These are phyloP conservation scores for Erethizon dorsatum DNA, from an alignment of 2,797 vertebrate species.

Conservation along the genomic window DNA sequence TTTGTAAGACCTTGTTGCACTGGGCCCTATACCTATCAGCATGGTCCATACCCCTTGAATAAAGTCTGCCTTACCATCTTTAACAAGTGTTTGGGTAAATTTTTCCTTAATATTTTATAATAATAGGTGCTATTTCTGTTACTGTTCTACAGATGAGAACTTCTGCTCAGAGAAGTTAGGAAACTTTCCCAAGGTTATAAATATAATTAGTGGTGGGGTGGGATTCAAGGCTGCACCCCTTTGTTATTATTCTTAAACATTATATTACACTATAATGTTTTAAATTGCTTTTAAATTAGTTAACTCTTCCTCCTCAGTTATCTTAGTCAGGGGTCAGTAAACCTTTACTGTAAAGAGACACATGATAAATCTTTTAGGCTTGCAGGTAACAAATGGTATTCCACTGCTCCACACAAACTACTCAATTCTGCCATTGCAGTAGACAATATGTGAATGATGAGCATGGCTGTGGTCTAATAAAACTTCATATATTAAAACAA, in stretches of 20 bases:
- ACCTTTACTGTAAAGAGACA: neutral
- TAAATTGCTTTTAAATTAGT: neutral
- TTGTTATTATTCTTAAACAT: neutral
- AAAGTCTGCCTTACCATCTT: neutral
- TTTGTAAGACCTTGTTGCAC: neutral
- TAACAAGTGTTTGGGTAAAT: neutral
- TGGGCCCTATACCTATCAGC: too few relatives aligned
- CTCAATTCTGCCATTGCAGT: neutral
- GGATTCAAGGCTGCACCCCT: neutral
- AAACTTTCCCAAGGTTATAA: neutral
- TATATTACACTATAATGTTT: neutral
- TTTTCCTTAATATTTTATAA: neutral
- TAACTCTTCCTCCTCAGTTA: neutral
- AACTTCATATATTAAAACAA: neutral
- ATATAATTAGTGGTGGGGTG: neutral
- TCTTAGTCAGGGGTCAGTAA: neutral
- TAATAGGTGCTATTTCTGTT: neutral
- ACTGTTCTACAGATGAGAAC: neutral
- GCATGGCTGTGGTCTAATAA: neutral
- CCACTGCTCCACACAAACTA: too few relatives aligned
- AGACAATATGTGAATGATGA: too few relatives aligned
- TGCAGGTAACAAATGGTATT: neutral
- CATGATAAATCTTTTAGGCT: accelerated
- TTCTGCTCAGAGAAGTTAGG: neutral
- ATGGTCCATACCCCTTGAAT: neutral